A percentile compares a stretch with the other conserved stretches of the same genome.
Evolutionary conservation across 2,888 invertebrate genomes (phyloP).

Genomic region (Netelia virgata): DNA sequence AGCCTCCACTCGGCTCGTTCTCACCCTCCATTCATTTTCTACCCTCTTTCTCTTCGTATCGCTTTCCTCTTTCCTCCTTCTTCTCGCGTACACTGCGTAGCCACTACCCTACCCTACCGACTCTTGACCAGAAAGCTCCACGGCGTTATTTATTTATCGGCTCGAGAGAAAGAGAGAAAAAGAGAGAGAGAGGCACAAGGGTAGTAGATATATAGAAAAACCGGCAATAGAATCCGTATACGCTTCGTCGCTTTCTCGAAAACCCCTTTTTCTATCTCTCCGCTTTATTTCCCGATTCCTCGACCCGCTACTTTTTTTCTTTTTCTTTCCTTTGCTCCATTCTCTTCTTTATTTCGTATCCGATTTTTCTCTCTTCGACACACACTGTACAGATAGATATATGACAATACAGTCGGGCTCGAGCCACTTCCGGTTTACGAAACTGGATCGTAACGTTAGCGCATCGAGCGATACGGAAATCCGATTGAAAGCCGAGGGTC

Average conservation of each 20-base stretch:
- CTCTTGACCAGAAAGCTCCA: slow-evolving; percentile 58
- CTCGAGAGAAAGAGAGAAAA: neutral
- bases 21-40: slow-evolving; percentile 37
- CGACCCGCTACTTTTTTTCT: too few relatives aligned
- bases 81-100: slow-evolving; percentile 20
- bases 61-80: neutral
- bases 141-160: slow-evolving; percentile 65
- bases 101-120: slow-evolving; percentile 31
- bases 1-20: slow-evolving; percentile 9
- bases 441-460: slow-evolving; percentile 26
- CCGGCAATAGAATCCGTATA: slow-evolving; percentile 48
- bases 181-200: neutral
- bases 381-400: neutral
- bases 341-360: slow-evolving; percentile 20
- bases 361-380: neutral
- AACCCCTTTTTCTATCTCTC: slow-evolving; percentile 16
- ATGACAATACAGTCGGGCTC: too few relatives aligned
- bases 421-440: slow-evolving; percentile 4
- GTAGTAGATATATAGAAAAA: neutral
- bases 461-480: slow-evolving; percentile 41
- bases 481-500: slow-evolving; percentile 63
- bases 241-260: slow-evolving; percentile 59
- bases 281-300: slow-evolving; percentile 31
- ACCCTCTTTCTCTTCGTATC: slow-evolving; percentile 7
- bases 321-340: slow-evolving; percentile 6